phyloP scores from a whole-genome alignment of 2,113 vertebrate species.

The Mus spicilegus region DNA sequence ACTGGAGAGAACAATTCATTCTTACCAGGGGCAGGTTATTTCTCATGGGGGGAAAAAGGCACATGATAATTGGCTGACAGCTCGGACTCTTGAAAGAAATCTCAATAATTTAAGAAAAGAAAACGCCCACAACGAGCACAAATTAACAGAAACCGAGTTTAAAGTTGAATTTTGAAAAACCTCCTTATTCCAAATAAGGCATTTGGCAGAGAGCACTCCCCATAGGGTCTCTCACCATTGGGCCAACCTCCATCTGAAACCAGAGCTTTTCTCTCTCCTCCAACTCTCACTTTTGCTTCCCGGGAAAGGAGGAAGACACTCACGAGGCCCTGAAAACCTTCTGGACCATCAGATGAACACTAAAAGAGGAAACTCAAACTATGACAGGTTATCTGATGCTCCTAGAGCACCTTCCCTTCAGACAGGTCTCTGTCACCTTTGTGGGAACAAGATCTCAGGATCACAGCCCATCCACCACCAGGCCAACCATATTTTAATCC shows the following conservation, averaged over 20 bases:
- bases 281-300: slow-evolving; percentile 95
- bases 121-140: slow-evolving; percentile 93
- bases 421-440: slow-evolving; percentile 96
- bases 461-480: slow-evolving; percentile 85
- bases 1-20: slow-evolving; percentile 93
- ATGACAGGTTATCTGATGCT: slow-evolving; percentile 86
- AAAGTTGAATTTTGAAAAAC: slow-evolving; percentile 95
- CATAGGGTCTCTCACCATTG: slow-evolving; percentile 95
- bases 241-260: slow-evolving; percentile 95
- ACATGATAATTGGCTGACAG: slow-evolving; percentile 86
- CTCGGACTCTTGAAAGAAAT: slow-evolving; percentile 94
- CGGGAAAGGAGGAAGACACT: slow-evolving; percentile 91
- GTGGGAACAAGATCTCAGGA: slow-evolving; percentile 95
- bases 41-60: no score
- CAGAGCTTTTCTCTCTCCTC: slow-evolving; percentile 96
- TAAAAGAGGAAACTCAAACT: slow-evolving; percentile 89
- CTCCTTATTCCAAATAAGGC: slow-evolving; percentile 92
- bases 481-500: slow-evolving; percentile 91
- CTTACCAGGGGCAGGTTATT: slow-evolving; percentile 91
- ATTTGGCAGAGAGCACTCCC: slow-evolving; percentile 95
- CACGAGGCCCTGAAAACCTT: slow-evolving; percentile 86
- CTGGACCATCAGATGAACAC: slow-evolving; percentile 86
- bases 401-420: slow-evolving; percentile 93
- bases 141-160: slow-evolving; percentile 96
- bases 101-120: slow-evolving; percentile 94